A percentile compares a stretch with the other conserved stretches of the same genome.
Evolutionary conservation across 2,113 vertebrate species (phyloP).

Genomic region (Camelus bactrianus): DNA sequence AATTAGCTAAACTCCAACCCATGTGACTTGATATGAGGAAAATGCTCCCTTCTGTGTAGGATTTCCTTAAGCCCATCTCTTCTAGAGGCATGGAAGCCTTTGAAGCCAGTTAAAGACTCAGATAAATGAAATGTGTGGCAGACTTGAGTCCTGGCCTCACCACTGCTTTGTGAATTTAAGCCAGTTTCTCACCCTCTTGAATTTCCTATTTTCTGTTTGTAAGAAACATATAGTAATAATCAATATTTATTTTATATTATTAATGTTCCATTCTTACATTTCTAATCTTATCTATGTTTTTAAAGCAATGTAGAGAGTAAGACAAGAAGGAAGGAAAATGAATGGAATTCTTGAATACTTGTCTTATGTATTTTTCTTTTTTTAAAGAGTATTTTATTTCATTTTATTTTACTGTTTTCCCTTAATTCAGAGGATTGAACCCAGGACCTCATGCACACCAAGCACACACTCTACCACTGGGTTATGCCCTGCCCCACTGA

Average conservation of each 20-base stretch:
- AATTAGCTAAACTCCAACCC: background rate
- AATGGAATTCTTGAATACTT: background rate
- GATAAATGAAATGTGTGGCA: background rate
- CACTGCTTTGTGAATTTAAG: background rate
- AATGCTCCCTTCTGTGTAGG: background rate
- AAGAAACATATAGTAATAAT: background rate
- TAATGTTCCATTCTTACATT: background rate
- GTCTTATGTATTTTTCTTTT: background rate
- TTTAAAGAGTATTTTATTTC: too few relatives aligned
- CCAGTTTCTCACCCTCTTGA: background rate
- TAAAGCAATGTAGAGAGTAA: background rate
- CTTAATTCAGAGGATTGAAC: too few relatives aligned
- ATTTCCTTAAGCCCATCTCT: background rate
- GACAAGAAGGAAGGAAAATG: background rate
- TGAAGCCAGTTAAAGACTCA: background rate
- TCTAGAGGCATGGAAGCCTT: background rate
- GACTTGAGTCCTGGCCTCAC: too few relatives aligned
- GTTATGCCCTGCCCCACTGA: too few relatives aligned
- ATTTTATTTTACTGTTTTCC: too few relatives aligned
- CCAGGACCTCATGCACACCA: too few relatives aligned
- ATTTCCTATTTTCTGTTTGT: background rate
- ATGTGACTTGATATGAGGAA: background rate
- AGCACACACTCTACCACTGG: too few relatives aligned
- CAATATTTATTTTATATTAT: background rate
- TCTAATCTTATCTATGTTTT: background rate